phyloP scores from a whole-genome alignment of 2,113 vertebrate genomes.

The Smithornis capensis region DNA sequence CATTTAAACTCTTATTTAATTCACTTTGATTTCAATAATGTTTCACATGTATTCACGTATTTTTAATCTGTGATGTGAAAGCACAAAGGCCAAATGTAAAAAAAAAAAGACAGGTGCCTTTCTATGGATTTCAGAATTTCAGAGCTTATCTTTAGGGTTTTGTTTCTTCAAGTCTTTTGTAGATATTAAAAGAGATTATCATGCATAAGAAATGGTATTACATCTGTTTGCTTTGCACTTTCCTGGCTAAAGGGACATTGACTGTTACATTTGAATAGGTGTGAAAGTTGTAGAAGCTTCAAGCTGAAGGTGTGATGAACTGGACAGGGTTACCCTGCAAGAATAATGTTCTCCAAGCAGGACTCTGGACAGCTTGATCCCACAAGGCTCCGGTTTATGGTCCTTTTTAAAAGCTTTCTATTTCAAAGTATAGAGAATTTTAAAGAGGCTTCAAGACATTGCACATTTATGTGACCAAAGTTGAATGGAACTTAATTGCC shows the following conservation, averaged over 20 bases:
- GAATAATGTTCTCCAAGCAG: background rate
- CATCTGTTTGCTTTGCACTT: slow-evolving; percentile 15
- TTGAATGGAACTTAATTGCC: background rate
- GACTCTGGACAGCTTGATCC: background rate
- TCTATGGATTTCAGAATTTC: slow-evolving; percentile 15
- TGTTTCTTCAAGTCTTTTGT: slow-evolving; percentile 26
- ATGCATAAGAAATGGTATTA: slow-evolving; percentile 42
- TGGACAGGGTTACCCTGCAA: background rate
- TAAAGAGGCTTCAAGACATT: background rate
- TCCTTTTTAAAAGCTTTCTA: background rate
- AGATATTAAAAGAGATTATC: slow-evolving; percentile 57
- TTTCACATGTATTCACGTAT: slow-evolving; percentile 61
- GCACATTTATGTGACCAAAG: background rate
- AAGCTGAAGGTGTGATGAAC: background rate
- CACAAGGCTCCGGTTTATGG: background rate
- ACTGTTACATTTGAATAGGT: background rate
- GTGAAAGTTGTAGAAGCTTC: background rate
- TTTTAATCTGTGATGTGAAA: slow-evolving; percentile 52
- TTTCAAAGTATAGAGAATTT: background rate
- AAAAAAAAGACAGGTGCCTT: slow-evolving; percentile 8
- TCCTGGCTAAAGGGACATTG: background rate
- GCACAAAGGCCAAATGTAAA: slow-evolving; percentile 41
- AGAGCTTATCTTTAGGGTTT: slow-evolving; percentile 1
- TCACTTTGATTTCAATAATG: slow-evolving; percentile 34
- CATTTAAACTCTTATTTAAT: slow-evolving; percentile 41